Evolutionary conservation across 2,888 invertebrate genomes (phyloP).

Genomic region (Rapana venosa): DNA sequence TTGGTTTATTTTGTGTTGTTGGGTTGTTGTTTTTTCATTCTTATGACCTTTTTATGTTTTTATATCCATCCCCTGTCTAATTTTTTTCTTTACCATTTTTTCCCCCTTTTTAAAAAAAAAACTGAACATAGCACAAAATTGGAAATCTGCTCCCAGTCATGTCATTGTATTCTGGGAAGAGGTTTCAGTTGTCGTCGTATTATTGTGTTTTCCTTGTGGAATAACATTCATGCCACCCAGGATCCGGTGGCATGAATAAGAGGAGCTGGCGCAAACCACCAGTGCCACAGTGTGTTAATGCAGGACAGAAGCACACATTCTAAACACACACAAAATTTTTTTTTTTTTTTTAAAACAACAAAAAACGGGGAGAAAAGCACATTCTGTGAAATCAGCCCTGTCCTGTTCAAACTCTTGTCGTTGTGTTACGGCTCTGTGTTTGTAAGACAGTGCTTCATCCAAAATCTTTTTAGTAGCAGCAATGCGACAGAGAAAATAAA

Average conservation of each 20-base stretch:
- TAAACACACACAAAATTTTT: no score
- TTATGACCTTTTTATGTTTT: background rate
- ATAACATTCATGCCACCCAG: background rate
- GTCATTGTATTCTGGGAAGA: background rate
- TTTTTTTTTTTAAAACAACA: no score
- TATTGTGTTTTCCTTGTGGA: background rate
- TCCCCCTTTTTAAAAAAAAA: no score
- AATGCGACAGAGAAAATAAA: constrained; percentile 22
- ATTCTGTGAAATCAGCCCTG: background rate
- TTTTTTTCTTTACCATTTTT: background rate
- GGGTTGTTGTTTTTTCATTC: constrained; percentile 14
- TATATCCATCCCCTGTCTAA: background rate
- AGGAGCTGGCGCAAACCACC: constrained; percentile 23
- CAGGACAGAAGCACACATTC: constrained; percentile 23
- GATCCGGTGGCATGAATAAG: background rate
- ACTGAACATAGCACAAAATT: constrained; percentile 13
- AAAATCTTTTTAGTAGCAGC: constrained; percentile 29
- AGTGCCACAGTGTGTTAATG: constrained; percentile 28
- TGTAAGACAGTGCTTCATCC: constrained; percentile 26
- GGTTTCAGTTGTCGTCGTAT: constrained; percentile 19
- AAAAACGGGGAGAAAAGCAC: no score
- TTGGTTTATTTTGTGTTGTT: constrained; percentile 14
- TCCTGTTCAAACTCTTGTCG: background rate
- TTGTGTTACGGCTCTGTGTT: constrained; percentile 23
- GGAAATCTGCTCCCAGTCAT: constrained; percentile 15